These are phyloP conservation scores for Lottia scabra DNA, from an alignment of 2,888 invertebrate genomes.

Conservation along the genomic window DNA sequence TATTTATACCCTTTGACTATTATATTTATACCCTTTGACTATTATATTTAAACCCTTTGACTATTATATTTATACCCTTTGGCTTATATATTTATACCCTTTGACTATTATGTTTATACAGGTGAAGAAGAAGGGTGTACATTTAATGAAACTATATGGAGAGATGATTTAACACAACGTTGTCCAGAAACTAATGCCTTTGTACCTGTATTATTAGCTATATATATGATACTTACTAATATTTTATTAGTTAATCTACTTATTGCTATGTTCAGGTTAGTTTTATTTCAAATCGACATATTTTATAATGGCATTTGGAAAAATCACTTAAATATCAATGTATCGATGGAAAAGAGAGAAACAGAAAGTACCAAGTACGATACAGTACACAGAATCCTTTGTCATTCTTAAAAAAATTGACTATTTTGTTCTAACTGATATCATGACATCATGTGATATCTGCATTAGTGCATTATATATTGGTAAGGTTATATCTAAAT, in stretches of 20 bases:
- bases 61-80: background rate
- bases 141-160: conserved; percentile 46
- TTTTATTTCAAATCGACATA: background rate
- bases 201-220: conserved; percentile 58
- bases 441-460: background rate
- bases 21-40: too few species aligned
- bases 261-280: conserved; percentile 70
- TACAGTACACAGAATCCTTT: too few species aligned
- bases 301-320: too few species aligned
- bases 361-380: too few species aligned
- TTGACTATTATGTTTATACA: background rate
- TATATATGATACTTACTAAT: conserved; percentile 68
- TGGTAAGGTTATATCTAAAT: background rate
- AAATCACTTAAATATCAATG: too few species aligned
- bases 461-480: too few species aligned
- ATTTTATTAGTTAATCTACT: conserved; percentile 68
- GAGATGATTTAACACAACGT: conserved; percentile 37
- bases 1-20: background rate
- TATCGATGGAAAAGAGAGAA: too few species aligned
- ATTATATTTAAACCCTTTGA: background rate
- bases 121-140: conserved; percentile 39
- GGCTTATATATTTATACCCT: too few species aligned
- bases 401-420: too few species aligned
- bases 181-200: conserved; percentile 61
- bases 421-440: too few species aligned